A percentile compares a stretch with the other conserved stretches of the same genome.
phyloP scores from a whole-genome alignment of 2,888 invertebrate genomes.

The Pheosia tremula region DNA sequence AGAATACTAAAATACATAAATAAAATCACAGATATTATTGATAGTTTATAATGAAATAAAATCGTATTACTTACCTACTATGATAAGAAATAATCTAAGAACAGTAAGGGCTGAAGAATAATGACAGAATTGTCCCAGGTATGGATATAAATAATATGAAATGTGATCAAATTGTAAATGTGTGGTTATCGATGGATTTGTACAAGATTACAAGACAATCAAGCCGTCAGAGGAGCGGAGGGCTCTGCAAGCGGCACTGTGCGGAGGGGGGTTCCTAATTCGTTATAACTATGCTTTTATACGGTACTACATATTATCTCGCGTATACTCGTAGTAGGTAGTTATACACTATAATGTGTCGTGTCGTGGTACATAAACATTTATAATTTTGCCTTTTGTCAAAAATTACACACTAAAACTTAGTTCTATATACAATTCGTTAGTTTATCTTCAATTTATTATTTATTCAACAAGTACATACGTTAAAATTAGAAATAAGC shows the following conservation, averaged over 20 bases:
- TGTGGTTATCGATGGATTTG: background rate
- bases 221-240: conserved; percentile 8
- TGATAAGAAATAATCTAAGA: background rate
- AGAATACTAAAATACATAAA: background rate
- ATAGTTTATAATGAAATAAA: background rate
- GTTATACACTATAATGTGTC: conserved; percentile 40
- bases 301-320: conserved; percentile 41
- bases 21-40: conserved; percentile 1
- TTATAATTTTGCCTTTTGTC: conserved; percentile 65
- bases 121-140: too few relatives aligned
- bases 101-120: background rate
- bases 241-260: conserved; percentile 25
- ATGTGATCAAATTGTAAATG: background rate
- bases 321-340: conserved; percentile 23
- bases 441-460: conserved; percentile 47
- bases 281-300: conserved; percentile 30
- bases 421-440: conserved; percentile 71
- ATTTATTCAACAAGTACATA: conserved; percentile 62
- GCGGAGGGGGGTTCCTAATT: conserved; percentile 11
- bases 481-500: conserved; percentile 76
- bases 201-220: background rate
- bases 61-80: background rate
- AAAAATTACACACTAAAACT: conserved; percentile 65
- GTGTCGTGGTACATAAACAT: conserved; percentile 35
- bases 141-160: background rate